Evolutionary conservation across 1,140 invertebrate species (phyloP), one percentile per base, ranked within the genome.

Genomic region (Cryptotermes secundus): DNA sequence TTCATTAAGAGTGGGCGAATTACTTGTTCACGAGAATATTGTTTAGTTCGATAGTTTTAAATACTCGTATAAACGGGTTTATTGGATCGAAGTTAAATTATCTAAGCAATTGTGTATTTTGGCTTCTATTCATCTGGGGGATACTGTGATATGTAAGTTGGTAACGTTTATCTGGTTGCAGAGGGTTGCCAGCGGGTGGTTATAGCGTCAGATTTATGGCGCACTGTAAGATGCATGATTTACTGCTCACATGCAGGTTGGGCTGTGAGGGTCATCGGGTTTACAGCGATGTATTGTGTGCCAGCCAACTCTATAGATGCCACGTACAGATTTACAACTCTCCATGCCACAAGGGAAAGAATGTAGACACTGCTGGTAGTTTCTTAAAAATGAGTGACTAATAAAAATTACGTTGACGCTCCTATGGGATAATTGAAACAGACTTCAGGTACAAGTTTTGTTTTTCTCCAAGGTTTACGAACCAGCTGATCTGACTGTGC

Each of bases 151-250:
- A 31, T n/a, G 59, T 59, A 59, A 16, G 53, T 72, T 72, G 59
- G 59, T 31, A 72, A 3, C 59, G 4, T 72, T 72, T 72, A n/a
- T 72, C 59, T 72, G 59, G 59, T n/a, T 72, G 26, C 59, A 72
- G 59, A 72, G 59, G 59, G 59, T 72, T 72, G 59, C 59, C 59
- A 72, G 59, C 26, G 59, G 59, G 59, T 72, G 59, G 59, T 72
- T 72, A n/a, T 2, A 72, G 59, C 26, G 10, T n/a, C n/a, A n/a
- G 59, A 72, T 72, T 72, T 72, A 72, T 72, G 59, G 59, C 59
- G 26, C 59, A 72, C 1, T 72, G 59, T 72, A n/a, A n/a, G 7
- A 10, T 72, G 59, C 59, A n/a, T 72, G 59, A 72, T 72, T 72
- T 72, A 72, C 59, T 72, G 59, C 59, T 31, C n/a, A 72, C 59